These are phyloP conservation scores for Tetramorium alpestre DNA, from an alignment of 1,140 invertebrate species.

Conservation along the genomic window DNA sequence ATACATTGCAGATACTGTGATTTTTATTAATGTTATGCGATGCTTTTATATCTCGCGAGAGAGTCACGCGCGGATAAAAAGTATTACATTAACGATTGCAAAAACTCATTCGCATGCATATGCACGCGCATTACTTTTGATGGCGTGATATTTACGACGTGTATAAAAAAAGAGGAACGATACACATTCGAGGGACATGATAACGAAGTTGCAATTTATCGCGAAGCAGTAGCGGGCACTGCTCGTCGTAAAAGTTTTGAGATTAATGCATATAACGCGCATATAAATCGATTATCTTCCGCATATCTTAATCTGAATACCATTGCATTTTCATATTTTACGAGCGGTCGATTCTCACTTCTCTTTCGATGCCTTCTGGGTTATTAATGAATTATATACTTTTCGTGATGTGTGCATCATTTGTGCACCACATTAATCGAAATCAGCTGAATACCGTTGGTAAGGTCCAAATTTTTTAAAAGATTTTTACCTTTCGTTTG, in stretches of 20 bases:
- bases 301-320: constrained; percentile 51
- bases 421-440: constrained; percentile 27
- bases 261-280: constrained; percentile 36
- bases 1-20: background rate
- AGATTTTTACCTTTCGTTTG: background rate
- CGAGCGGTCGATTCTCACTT: background rate
- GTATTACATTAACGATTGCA: constrained; percentile 31
- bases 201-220: constrained; percentile 54
- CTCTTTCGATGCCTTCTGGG: constrained; percentile 30
- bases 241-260: constrained; percentile 35
- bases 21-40: constrained; percentile 41
- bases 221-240: constrained; percentile 21
- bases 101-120: constrained; percentile 36
- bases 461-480: background rate
- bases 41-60: background rate
- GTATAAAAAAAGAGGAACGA: constrained; percentile 9
- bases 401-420: background rate
- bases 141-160: constrained; percentile 35
- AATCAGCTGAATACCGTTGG: background rate
- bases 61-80: constrained; percentile 8
- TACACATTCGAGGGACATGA: constrained; percentile 24
- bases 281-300: constrained; percentile 45
- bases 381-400: constrained; percentile 49
- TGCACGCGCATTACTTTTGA: constrained; percentile 34
- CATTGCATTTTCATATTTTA: constrained; percentile 24